A percentile compares a stretch with the other conserved stretches of the same genome.
phyloP scores from a whole-genome alignment of 2,113 vertebrate genomes.

The Bubalus kerabau region DNA sequence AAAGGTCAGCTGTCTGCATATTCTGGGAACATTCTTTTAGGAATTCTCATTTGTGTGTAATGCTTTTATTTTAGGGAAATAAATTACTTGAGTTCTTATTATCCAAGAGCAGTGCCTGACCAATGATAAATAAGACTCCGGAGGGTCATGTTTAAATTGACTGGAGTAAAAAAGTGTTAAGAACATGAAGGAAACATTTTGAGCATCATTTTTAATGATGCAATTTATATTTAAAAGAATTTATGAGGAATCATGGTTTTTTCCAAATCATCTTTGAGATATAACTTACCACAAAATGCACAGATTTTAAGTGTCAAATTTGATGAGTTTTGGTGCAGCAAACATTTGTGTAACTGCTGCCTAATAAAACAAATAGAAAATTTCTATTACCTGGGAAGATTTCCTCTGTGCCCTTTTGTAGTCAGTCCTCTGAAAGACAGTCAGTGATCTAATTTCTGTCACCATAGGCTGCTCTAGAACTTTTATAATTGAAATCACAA shows the following conservation, averaged over 20 bases:
- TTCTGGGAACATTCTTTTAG: constrained; percentile 66
- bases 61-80: constrained; percentile 61
- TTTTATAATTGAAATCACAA: background rate
- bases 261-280: background rate
- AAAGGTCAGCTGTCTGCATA: constrained; percentile 51
- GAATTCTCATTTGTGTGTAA: constrained; percentile 44
- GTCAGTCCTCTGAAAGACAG: background rate
- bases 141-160: background rate
- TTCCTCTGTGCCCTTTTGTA: background rate
- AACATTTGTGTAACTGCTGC: background rate
- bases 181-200: background rate
- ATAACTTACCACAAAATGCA: background rate
- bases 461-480: background rate
- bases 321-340: background rate
- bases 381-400: background rate
- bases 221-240: background rate
- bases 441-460: background rate
- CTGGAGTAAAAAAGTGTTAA: background rate
- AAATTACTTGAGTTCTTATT: constrained; percentile 31
- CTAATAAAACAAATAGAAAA: background rate
- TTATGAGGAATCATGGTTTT: background rate
- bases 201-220: background rate
- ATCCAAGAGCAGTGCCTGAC: background rate
- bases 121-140: background rate
- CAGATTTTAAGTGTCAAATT: background rate